Conservation (phyloP, 2,113 vertebrate species). For the Oxyruncus cristatus region DNA sequence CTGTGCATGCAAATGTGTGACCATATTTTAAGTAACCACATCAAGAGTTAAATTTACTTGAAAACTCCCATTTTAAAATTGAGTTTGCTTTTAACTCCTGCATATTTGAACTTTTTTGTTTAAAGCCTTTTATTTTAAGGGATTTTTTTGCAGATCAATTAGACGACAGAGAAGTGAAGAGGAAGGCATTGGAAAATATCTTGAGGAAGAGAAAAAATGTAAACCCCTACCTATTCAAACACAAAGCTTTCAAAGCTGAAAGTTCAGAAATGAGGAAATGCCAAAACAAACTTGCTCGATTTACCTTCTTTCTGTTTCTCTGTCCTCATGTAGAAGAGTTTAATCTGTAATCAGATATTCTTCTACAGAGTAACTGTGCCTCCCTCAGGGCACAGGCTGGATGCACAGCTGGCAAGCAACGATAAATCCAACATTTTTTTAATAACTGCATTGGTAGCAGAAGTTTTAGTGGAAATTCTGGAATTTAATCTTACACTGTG, state of each 20-base stretch:
- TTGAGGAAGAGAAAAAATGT: background rate
- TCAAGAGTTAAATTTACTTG: background rate
- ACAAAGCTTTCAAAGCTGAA: background rate
- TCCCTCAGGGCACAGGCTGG: constrained; percentile 2
- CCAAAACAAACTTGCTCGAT: background rate
- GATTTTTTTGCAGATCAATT: background rate
- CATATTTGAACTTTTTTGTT: background rate
- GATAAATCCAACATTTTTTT: background rate
- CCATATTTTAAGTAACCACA: background rate
- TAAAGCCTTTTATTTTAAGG: background rate
- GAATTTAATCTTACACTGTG: background rate
- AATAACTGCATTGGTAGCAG: background rate
- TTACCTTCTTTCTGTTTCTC: background rate
- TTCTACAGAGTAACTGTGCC: constrained; percentile 29
- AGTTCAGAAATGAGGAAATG: background rate
- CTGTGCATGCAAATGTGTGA: background rate
- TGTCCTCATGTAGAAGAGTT: background rate
- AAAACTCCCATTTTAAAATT: background rate
- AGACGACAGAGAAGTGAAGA: background rate
- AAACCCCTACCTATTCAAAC: background rate
- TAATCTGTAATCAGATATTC: background rate
- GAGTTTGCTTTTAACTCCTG: background rate
- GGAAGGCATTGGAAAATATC: background rate
- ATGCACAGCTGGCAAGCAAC: background rate
- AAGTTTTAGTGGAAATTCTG: background rate